phyloP scores from a whole-genome alignment of 2,113 vertebrate species.

The Corythaixoides concolor region DNA sequence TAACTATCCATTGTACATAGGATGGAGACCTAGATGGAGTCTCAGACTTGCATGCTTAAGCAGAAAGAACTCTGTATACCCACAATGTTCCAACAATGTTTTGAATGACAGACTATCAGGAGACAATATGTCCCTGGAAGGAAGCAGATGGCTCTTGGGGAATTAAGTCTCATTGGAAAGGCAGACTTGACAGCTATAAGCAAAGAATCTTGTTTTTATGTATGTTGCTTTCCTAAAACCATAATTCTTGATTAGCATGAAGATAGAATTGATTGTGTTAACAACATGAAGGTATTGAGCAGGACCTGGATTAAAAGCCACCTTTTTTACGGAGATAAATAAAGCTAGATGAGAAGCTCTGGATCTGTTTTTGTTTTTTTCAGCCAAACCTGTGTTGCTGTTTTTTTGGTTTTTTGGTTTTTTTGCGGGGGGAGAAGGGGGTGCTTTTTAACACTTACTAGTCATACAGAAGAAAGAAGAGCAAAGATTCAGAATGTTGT shows the following conservation, averaged over 20 bases:
- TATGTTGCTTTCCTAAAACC: not conserved
- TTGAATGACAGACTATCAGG: not conserved
- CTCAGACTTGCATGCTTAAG: not conserved
- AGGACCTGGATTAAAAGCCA: not conserved
- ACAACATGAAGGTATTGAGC: not conserved
- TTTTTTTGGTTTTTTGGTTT: not conserved
- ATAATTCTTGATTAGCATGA: not conserved
- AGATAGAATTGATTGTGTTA: not conserved
- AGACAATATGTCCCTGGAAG: not conserved
- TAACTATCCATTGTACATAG: not conserved
- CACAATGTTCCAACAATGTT: not conserved
- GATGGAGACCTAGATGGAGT: not conserved
- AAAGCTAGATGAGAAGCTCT: not conserved
- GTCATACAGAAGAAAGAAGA: not conserved
- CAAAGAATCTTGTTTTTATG: not conserved
- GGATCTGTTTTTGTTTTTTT: not conserved
- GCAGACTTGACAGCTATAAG: not conserved
- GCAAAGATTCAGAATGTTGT: not conserved
- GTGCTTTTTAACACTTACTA: not conserved
- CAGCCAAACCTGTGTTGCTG: not conserved
- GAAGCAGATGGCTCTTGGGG: not conserved
- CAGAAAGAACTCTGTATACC: not conserved
- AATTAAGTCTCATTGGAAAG: not conserved
- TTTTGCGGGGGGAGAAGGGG: not conserved
- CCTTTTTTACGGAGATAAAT: not conserved